A percentile compares a stretch with the other conserved stretches of the same genome.
These are phyloP conservation scores for Myanophis thanlyinensis DNA, from an alignment of 2,113 vertebrate species.

Conservation along the genomic window DNA sequence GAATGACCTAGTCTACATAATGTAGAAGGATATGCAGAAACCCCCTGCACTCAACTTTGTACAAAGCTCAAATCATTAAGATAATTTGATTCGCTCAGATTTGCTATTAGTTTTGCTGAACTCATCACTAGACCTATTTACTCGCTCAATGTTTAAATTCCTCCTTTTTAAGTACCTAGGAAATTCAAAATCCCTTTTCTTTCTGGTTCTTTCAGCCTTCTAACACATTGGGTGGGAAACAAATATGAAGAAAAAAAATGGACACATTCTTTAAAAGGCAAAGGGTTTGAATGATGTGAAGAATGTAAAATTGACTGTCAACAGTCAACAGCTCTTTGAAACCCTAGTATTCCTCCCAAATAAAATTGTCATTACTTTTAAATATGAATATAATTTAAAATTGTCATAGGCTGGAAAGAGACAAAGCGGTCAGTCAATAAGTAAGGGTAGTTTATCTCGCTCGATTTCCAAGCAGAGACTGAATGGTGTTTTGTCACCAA, in stretches of 20 bases:
- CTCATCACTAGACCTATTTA: background rate
- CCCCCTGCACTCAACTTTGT: background rate
- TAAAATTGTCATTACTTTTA: background rate
- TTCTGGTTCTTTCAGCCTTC: background rate
- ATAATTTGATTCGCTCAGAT: background rate
- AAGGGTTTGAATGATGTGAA: background rate
- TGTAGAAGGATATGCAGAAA: slow-evolving; percentile 2
- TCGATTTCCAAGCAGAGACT: background rate
- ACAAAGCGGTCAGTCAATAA: background rate
- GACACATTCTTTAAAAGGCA: background rate
- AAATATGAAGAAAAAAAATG: background rate
- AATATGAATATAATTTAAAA: background rate
- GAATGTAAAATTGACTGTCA: background rate
- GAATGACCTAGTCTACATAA: background rate
- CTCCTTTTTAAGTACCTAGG: background rate
- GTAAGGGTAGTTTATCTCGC: background rate
- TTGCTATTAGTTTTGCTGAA: slow-evolving; percentile 13
- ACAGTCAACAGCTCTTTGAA: background rate
- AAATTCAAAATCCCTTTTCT: background rate
- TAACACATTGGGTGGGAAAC: background rate
- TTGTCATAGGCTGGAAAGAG: background rate
- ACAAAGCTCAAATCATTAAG: slow-evolving; percentile 8
- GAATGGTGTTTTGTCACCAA: background rate
- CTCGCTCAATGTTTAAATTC: background rate
- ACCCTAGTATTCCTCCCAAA: background rate